Evolutionary conservation across 2,797 vertebrate genomes (phyloP), one percentile per base, ranked within the genome.

Genomic region (Lycodopsis pacificus): DNA sequence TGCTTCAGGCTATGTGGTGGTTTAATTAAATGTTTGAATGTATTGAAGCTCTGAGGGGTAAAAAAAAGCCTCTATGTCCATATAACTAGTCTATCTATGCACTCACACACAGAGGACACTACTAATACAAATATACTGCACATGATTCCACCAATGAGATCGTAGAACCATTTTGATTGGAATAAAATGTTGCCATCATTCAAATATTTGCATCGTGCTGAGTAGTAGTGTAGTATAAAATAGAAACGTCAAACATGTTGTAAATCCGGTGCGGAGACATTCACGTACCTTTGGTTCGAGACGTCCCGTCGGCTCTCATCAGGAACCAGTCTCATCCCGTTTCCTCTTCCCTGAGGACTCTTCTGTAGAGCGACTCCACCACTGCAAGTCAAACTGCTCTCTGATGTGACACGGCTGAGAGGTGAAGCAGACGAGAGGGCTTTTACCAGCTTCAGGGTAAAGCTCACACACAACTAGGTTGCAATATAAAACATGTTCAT

Each of bases 371-470:
- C 74, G 82, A 59, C 89, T 90, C 93, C 92, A 91, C 81, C 85
- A 82, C 71, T 73, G 79, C 75, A 95, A 70, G 84, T 96, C 93
- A 48, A 96, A 93, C 76, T 95, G 86, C 22, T 90, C 89, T 76
- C 57, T 90, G 71, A 90, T 73, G 77, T 84, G 79, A 90, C 94
- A 95, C 1, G 91, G 91, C 95, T 96, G 48, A 36, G 63, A 67
- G 57, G 79, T 0, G 30, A 65, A 83, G 59, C 46, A 77, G 32
- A 76, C 1, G 46, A 76, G 59, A 69, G 54, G 4, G 40, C 40
- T 79, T 71, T 62, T 53, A 54, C n/a, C 15, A 27, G n/a, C 2
- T 68, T 75, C 13, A 4, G n/a, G 40, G 36, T 34, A 7, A 34
- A 25, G 20, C 30, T 57, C 17, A 68, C 7, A 59, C 2, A 66